Conservation (phyloP, 2,113 vertebrate genomes). For the Desmodus rotundus region DNA sequence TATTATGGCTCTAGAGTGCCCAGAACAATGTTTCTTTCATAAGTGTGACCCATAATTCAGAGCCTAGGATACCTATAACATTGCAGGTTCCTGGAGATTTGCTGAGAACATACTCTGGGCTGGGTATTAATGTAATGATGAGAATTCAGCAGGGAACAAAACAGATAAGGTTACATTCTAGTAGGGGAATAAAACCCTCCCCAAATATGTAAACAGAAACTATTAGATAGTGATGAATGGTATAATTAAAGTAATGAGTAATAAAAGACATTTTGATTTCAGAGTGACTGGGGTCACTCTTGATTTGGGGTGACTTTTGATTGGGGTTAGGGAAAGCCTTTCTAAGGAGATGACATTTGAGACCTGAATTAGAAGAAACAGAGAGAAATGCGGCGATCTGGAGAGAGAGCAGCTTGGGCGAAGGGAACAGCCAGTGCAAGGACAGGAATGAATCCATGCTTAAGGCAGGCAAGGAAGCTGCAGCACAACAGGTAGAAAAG, state of each 20-base stretch:
- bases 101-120: neutral
- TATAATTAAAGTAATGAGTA: neutral
- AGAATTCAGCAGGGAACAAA: constrained; percentile 2
- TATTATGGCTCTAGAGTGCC: neutral
- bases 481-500: neutral
- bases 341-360: neutral
- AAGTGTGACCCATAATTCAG: neutral
- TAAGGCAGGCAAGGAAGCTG: neutral
- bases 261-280: neutral
- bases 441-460: neutral
- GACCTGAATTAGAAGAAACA: neutral
- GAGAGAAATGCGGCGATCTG: neutral
- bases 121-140: neutral
- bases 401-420: neutral
- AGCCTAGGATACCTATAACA: neutral
- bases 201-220: neutral
- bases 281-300: neutral
- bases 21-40: neutral
- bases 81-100: neutral
- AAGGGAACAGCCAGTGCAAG: neutral
- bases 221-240: neutral
- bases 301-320: neutral
- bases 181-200: neutral
- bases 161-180: neutral
- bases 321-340: neutral